phyloP scores from a whole-genome alignment of 2,797 vertebrate species.

The Takifugu ocellatus region DNA sequence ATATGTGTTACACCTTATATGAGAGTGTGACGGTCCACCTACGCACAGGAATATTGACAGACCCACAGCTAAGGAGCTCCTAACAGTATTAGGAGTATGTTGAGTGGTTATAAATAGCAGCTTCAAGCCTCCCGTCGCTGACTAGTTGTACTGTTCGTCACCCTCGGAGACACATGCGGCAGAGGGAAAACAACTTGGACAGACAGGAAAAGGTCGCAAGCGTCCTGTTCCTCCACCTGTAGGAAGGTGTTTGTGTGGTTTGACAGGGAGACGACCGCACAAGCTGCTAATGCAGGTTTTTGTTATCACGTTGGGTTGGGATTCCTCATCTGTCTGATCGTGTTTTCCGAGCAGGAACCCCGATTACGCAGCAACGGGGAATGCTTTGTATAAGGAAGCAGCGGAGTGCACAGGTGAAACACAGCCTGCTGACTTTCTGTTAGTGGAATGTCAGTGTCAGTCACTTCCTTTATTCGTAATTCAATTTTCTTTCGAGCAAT shows the following conservation, averaged over 20 bases:
- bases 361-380: too few species aligned
- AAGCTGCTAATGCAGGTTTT: too few species aligned
- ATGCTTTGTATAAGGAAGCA: too few species aligned
- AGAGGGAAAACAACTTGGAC: conserved; percentile 23
- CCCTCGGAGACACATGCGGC: conserved; percentile 58
- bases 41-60: conserved; percentile 67
- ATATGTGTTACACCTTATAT: conserved; percentile 37
- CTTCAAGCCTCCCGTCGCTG: conserved; percentile 61
- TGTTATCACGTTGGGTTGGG: too few species aligned
- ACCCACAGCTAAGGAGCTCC: conserved; percentile 67
- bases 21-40: conserved; percentile 50
- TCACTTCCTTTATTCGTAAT: too few species aligned
- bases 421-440: too few species aligned
- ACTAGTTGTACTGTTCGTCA: conserved; percentile 60
- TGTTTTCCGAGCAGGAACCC: too few species aligned
- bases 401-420: too few species aligned
- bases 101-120: conserved; percentile 73
- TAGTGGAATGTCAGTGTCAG: too few species aligned
- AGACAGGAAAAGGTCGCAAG: conserved; percentile 32
- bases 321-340: too few species aligned
- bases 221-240: conserved; percentile 51
- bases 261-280: too few species aligned
- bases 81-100: conserved; percentile 71
- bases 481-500: too few species aligned
- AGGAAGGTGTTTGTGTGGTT: not conserved